Conservation (phyloP, 2,797 vertebrate species). For the Trichosurus vulpecula region DNA sequence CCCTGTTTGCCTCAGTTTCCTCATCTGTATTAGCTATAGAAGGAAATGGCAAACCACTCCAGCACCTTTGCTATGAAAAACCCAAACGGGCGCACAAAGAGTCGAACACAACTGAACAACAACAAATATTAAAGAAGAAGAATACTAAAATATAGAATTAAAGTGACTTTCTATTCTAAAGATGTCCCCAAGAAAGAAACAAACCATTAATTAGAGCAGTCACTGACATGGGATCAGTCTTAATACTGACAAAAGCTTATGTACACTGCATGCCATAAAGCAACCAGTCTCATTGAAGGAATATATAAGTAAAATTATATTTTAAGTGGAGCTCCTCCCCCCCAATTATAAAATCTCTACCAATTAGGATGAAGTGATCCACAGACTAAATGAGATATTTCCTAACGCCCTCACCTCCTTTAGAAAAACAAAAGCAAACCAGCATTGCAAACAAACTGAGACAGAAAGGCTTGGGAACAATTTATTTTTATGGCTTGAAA, state of each 20-base stretch:
- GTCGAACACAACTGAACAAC: not conserved
- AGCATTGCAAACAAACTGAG: conserved; percentile 4
- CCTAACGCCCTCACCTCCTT: not conserved
- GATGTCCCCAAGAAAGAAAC: not conserved
- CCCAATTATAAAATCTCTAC: not conserved
- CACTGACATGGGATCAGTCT: not conserved
- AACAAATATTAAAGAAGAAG: not conserved
- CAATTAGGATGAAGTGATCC: not conserved
- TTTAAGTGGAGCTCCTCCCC: not conserved
- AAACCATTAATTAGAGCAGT: not conserved
- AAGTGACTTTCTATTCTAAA: not conserved
- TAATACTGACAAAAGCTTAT: not conserved
- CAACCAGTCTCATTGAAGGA: conserved; percentile 5
- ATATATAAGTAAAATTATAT: not conserved
- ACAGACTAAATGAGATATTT: conserved; percentile 2
- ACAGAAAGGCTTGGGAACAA: not conserved
- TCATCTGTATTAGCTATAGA: no score
- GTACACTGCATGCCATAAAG: not conserved
- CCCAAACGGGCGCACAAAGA: not conserved
- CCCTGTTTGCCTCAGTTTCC: not conserved
- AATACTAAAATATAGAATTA: not conserved
- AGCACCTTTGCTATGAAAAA: not conserved
- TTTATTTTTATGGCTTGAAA: conserved; percentile 38
- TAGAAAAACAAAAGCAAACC: conserved; percentile 11
- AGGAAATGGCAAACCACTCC: not conserved